Conservation (phyloP, 2,797 vertebrate species). For the Cyclura pinguis region DNA sequence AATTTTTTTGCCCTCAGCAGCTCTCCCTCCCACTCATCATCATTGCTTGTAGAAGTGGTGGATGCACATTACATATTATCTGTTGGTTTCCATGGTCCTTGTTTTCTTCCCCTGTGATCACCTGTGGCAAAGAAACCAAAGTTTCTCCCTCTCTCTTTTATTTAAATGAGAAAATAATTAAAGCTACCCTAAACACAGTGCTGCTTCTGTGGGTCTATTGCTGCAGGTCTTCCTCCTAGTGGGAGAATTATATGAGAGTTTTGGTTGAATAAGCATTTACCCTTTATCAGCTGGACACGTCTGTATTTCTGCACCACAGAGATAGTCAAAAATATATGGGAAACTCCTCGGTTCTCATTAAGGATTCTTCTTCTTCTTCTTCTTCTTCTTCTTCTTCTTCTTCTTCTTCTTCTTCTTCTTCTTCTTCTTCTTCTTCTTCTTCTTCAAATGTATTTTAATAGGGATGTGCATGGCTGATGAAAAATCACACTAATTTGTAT, state of each 20-base stretch:
- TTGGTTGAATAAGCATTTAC: slow-evolving; percentile 1
- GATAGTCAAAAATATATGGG: neutral
- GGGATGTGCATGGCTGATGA: neutral
- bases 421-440: neutral
- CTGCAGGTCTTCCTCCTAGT: neutral
- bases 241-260: slow-evolving; percentile 18
- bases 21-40: neutral
- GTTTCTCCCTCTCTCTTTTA: slow-evolving; percentile 8
- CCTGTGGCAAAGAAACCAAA: slow-evolving; percentile 13
- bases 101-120: slow-evolving; percentile 25
- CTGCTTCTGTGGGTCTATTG: slow-evolving; percentile 1
- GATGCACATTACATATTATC: slow-evolving; percentile 13
- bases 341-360: neutral
- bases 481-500: neutral
- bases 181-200: neutral
- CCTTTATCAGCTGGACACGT: slow-evolving; percentile 23
- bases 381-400: no score
- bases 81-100: slow-evolving; percentile 23
- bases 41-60: neutral
- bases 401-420: no score
- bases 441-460: no score
- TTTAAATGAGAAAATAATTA: slow-evolving; percentile 12
- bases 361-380: neutral
- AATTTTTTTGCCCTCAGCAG: neutral
- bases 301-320: neutral